Conservation (phyloP, 2,888 invertebrate species). For the Spicauda simplicius region DNA sequence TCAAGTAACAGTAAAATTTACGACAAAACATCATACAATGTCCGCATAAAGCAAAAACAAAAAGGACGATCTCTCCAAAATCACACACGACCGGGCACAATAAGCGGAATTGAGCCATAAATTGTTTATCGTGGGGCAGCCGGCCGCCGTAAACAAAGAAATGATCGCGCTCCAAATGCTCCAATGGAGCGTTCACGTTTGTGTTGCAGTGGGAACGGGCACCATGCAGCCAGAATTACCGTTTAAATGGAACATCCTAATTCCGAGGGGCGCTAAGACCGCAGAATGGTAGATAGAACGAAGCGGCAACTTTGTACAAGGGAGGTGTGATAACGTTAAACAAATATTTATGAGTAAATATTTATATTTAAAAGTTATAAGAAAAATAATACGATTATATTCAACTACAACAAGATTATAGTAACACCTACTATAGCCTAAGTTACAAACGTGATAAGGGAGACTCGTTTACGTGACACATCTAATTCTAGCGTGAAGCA, state of each 20-base stretch:
- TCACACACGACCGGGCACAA: constrained; percentile 20
- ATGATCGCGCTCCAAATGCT: constrained; percentile 41
- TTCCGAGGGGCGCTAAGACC: constrained; percentile 1
- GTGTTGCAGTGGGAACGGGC: constrained; percentile 31
- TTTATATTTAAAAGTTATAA: too few relatives aligned
- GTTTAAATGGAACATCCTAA: constrained; percentile 28
- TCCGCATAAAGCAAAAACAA: constrained; percentile 25
- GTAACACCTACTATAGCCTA: too few relatives aligned
- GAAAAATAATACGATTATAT: too few relatives aligned
- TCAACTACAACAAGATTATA: too few relatives aligned
- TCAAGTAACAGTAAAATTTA: neutral
- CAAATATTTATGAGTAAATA: too few relatives aligned
- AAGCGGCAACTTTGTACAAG: neutral
- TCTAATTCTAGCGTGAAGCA: too few relatives aligned
- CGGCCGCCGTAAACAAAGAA: constrained; percentile 46
- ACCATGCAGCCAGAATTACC: constrained; percentile 24
- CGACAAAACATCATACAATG: constrained; percentile 11
- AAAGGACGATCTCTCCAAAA: constrained; percentile 18
- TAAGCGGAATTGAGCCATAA: constrained; percentile 45
- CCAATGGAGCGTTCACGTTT: constrained; percentile 42
- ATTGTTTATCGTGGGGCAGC: constrained; percentile 44
- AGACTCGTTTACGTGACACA: too few relatives aligned
- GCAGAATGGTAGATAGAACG: neutral
- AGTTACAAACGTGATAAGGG: too few relatives aligned
- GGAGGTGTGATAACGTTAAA: too few relatives aligned